Evolutionary conservation across 1,140 invertebrate genomes (phyloP).

Genomic region (Eufriesea mexicana): DNA sequence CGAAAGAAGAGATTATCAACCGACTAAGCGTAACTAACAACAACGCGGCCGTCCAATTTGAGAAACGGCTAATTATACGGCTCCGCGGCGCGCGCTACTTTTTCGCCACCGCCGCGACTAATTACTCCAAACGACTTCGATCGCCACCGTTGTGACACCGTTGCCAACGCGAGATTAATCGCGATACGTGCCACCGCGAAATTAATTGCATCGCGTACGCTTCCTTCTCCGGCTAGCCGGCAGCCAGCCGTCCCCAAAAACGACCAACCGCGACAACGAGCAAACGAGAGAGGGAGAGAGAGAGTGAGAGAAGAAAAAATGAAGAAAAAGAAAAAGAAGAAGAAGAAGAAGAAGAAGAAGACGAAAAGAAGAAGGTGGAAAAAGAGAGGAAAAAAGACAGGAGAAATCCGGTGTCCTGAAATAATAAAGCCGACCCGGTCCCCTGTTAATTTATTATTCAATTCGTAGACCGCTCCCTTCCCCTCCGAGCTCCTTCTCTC

Average conservation of each 20-base stretch:
- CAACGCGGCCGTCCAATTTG: slow-evolving; percentile 79
- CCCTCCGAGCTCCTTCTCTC: background rate
- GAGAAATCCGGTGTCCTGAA: slow-evolving; percentile 7
- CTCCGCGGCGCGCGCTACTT: background rate
- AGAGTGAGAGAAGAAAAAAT: background rate
- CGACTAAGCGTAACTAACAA: slow-evolving; percentile 76
- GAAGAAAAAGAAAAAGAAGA: background rate
- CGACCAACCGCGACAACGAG: background rate
- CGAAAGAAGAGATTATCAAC: slow-evolving; percentile 59
- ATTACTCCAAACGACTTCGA: slow-evolving; percentile 41
- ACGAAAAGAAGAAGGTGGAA: background rate
- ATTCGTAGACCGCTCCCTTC: slow-evolving; percentile 1
- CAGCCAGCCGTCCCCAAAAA: background rate
- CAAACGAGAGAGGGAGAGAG: background rate
- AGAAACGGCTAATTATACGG: slow-evolving; percentile 67
- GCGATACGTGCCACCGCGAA: slow-evolving; percentile 10
- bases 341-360: too few relatives aligned
- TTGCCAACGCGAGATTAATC: slow-evolving; percentile 33
- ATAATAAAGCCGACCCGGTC: slow-evolving; percentile 8
- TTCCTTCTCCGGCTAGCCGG: background rate
- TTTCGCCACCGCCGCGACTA: slow-evolving; percentile 13
- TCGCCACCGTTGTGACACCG: slow-evolving; percentile 41
- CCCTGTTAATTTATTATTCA: slow-evolving; percentile 32
- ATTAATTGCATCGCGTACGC: slow-evolving; percentile 25
- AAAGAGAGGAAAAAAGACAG: background rate